Evolutionary conservation across 2,797 vertebrate species (phyloP).

Genomic region (Amblyraja radiata): DNA sequence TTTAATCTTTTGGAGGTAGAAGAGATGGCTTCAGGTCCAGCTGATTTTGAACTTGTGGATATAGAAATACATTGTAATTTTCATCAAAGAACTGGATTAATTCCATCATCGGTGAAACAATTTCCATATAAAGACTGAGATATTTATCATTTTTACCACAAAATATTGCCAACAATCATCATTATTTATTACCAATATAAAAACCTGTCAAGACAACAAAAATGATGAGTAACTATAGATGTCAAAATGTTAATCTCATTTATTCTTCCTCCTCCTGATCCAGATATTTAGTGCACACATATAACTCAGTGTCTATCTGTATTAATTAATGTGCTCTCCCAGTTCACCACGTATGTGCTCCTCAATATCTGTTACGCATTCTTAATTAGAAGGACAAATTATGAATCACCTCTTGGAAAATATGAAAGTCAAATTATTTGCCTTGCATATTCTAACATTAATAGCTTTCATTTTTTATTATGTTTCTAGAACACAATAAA

Average conservation of each 20-base stretch:
- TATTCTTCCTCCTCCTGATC: neutral
- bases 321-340: neutral
- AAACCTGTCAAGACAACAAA: neutral
- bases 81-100: neutral
- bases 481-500: no score
- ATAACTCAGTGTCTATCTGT: neutral
- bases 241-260: conserved; percentile 15
- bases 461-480: neutral
- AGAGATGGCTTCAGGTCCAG: neutral
- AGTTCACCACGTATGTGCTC: neutral
- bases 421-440: neutral
- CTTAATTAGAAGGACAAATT: neutral
- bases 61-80: neutral
- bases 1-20: neutral
- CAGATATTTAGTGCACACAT: neutral
- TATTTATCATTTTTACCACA: conserved; percentile 4
- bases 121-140: neutral
- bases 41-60: neutral
- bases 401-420: neutral
- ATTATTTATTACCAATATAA: neutral
- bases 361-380: neutral
- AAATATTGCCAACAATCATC: neutral
- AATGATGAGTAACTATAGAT: neutral
- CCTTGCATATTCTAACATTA: neutral
- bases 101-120: neutral